Conservation (phyloP, 2,888 invertebrate genomes). For the Mellilla xanthometata region DNA sequence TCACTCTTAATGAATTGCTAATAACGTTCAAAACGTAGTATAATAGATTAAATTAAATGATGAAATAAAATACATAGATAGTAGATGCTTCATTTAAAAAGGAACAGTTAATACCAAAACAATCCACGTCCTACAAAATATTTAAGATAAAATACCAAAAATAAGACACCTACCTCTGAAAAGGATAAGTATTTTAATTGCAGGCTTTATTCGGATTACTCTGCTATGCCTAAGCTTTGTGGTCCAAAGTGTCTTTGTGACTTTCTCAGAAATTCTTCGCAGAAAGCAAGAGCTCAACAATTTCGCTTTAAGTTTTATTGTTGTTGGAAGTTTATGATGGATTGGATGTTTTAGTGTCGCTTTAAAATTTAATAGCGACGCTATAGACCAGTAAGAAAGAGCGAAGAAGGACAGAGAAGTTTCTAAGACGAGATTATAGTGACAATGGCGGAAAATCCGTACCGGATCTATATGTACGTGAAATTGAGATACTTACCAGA, state of each 20-base stretch:
- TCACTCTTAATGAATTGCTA: too few relatives aligned
- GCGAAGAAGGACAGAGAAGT: background rate
- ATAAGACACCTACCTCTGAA: conserved; percentile 19
- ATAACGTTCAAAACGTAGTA: too few relatives aligned
- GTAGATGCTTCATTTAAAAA: too few relatives aligned
- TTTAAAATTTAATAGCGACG: conserved; percentile 13
- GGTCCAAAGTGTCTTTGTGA: conserved; percentile 50
- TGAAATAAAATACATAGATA: too few relatives aligned
- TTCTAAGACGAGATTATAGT: too few relatives aligned
- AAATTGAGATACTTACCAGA: too few relatives aligned
- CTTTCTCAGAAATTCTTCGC: conserved; percentile 25
- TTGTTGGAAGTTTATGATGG: conserved; percentile 19
- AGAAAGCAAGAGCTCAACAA: conserved; percentile 39
- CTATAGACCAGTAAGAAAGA: background rate
- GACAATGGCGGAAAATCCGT: too few relatives aligned
- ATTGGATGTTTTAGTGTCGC: conserved; percentile 18
- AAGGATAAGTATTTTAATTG: conserved; percentile 69
- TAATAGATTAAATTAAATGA: too few relatives aligned
- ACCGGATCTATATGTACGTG: too few relatives aligned
- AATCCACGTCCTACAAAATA: too few relatives aligned
- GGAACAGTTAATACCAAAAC: too few relatives aligned
- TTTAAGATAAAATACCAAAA: background rate
- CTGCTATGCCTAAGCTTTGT: conserved; percentile 50
- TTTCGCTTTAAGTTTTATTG: conserved; percentile 27
- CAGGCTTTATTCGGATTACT: conserved; percentile 61